Percentiles rank a stretch among this genome's conserved stretches.
These are phyloP conservation scores for Platycercus adscitus DNA, from an alignment of 2,113 vertebrate genomes.

Conservation along the genomic window DNA sequence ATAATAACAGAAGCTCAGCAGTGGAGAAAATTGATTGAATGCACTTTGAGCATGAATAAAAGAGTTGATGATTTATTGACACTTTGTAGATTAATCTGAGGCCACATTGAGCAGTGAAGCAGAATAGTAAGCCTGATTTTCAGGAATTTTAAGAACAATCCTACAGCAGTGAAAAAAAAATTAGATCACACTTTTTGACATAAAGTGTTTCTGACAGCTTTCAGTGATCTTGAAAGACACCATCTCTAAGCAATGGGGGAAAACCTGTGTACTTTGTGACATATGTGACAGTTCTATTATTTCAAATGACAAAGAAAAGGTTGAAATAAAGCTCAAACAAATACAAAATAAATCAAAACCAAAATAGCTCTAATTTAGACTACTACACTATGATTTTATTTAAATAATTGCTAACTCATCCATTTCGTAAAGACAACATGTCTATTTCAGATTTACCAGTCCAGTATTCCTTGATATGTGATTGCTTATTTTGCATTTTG, in stretches of 20 bases:
- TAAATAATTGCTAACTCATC: not conserved
- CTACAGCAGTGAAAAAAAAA: not conserved
- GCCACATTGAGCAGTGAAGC: slow-evolving; percentile 24
- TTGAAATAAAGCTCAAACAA: not conserved
- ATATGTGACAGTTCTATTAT: not conserved
- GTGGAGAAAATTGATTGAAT: slow-evolving; percentile 67
- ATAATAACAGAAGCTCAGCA: slow-evolving; percentile 62
- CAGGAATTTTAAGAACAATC: slow-evolving; percentile 21
- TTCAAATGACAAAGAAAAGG: not conserved
- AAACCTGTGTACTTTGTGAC: not conserved
- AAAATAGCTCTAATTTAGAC: not conserved
- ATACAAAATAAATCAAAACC: not conserved
- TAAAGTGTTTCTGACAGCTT: not conserved
- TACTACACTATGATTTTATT: not conserved
- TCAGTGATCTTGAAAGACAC: not conserved
- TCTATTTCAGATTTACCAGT: not conserved
- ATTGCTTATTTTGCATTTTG: not conserved
- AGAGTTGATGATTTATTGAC: slow-evolving; percentile 71
- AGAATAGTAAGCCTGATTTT: slow-evolving; percentile 35
- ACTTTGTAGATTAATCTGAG: slow-evolving; percentile 61
- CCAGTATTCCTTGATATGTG: not conserved
- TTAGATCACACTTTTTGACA: not conserved
- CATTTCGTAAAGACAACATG: not conserved
- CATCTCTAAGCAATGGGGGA: not conserved
- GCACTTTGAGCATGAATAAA: slow-evolving; percentile 58